phyloP scores from a whole-genome alignment of 2,888 invertebrate species.

The Ectemnius continuus region DNA sequence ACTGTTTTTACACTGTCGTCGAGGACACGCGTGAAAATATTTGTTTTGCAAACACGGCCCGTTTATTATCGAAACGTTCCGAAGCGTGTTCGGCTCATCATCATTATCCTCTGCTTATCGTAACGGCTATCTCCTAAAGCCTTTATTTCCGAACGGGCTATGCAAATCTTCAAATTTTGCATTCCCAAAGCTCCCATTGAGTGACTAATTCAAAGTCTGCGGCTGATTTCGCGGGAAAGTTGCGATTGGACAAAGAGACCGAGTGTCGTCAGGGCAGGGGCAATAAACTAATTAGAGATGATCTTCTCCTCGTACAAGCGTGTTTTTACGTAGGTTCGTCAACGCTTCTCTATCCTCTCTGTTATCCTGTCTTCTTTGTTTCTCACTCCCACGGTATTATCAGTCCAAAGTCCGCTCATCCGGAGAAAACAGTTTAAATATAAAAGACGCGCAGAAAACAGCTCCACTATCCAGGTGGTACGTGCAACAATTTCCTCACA shows the following conservation, averaged over 20 bases:
- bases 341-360: neutral
- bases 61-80: too few relatives aligned
- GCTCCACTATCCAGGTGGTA: conserved; percentile 2
- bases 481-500: neutral
- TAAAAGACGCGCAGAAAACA: conserved; percentile 14
- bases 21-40: neutral
- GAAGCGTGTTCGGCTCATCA: too few relatives aligned
- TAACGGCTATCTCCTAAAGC: too few relatives aligned
- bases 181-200: too few relatives aligned
- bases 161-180: too few relatives aligned
- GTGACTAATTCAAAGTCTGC: too few relatives aligned
- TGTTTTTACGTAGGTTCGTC: neutral
- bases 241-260: too few relatives aligned
- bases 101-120: too few relatives aligned
- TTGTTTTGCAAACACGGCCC: neutral
- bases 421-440: conserved; percentile 11
- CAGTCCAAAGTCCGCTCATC: neutral
- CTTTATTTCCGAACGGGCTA: too few relatives aligned
- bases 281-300: neutral
- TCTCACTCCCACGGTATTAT: conserved; percentile 2
- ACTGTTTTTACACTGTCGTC: neutral
- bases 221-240: too few relatives aligned
- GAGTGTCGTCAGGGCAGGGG: too few relatives aligned
- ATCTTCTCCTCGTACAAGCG: neutral
- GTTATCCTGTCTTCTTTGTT: neutral